Conservation (phyloP, 2,113 vertebrate genomes). For the Cettia cetti region DNA sequence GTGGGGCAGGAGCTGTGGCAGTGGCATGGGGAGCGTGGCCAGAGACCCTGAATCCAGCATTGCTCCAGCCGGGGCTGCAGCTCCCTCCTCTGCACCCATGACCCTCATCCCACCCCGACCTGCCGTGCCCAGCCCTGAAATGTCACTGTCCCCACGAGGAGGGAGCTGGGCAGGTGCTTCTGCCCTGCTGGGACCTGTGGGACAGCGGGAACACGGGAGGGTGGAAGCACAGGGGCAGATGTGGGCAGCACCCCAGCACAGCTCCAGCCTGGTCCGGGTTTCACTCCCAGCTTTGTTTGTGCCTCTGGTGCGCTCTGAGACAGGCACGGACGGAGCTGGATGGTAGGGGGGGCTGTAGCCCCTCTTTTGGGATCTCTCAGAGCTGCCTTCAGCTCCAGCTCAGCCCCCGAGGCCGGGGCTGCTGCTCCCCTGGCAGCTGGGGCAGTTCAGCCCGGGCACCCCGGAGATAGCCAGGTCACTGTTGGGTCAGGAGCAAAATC, state of each 20-base stretch:
- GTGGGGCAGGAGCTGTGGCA: neutral
- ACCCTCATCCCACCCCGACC: neutral
- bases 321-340: neutral
- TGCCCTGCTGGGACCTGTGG: neutral
- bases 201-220: neutral
- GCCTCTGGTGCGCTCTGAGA: neutral
- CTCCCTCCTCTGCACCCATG: neutral
- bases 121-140: neutral
- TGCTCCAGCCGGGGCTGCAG: neutral
- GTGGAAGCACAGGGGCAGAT: neutral
- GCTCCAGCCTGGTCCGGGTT: too few relatives aligned
- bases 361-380: constrained; percentile 5
- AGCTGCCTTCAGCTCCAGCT: neutral
- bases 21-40: neutral
- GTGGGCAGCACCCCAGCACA: too few relatives aligned
- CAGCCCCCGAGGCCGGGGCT: neutral
- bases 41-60: neutral
- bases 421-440: neutral
- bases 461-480: neutral
- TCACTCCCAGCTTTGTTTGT: neutral
- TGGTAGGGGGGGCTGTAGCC: constrained; percentile 40
- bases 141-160: accelerated
- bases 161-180: neutral
- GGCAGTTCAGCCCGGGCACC: neutral
- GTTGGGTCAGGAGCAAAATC: neutral